Percentiles rank a stretch among this genome's conserved stretches.
These are phyloP conservation scores for Melipona bicolor DNA, from an alignment of 2,888 invertebrate species.

Conservation along the genomic window DNA sequence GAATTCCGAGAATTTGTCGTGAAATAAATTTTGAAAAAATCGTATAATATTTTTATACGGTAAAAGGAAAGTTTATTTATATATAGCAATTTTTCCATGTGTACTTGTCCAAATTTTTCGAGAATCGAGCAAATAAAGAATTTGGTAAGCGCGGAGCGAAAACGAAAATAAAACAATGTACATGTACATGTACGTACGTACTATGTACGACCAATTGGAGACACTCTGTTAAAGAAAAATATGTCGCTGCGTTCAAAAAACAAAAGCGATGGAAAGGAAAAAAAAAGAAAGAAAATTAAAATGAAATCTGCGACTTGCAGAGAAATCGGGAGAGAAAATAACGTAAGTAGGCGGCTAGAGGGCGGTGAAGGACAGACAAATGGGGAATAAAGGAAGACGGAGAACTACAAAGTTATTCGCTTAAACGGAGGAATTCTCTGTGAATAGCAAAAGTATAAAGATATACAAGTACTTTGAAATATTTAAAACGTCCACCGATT, in stretches of 20 bases:
- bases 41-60: too few species aligned
- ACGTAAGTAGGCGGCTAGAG: not conserved
- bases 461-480: not conserved
- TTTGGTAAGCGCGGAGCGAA: too few species aligned
- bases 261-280: not conserved
- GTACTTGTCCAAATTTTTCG: too few species aligned
- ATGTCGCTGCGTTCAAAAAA: not conserved
- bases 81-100: too few species aligned
- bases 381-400: not conserved
- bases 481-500: not conserved
- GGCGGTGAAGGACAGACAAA: not conserved
- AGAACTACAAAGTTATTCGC: not conserved
- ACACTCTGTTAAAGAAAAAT: not conserved
- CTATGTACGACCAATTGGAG: not conserved
- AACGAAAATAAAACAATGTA: too few species aligned
- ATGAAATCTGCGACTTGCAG: not conserved
- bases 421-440: conserved; percentile 13
- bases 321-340: conserved; percentile 4
- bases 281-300: not conserved
- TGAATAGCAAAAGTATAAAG: not conserved
- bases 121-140: too few species aligned
- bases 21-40: too few species aligned
- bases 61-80: too few species aligned
- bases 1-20: not conserved
- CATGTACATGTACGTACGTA: too few species aligned